Conservation (phyloP, 1,140 invertebrate genomes). For the Octopus sinensis region DNA sequence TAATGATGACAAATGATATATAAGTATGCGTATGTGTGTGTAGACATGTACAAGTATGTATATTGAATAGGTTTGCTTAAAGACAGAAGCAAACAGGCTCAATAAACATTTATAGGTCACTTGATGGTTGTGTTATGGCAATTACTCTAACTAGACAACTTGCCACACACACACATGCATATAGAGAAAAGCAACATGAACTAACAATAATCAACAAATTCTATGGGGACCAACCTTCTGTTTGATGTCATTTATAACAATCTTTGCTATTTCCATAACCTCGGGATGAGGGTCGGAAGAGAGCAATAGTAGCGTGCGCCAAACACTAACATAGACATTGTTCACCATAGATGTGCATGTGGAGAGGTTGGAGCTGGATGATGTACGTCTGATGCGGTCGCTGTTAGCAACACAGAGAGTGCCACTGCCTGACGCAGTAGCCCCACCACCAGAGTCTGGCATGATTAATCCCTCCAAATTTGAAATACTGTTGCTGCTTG, state of each 20-base stretch:
- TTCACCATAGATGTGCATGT: constrained; percentile 28
- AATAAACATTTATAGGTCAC: too few relatives aligned
- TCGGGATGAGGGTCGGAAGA: constrained; percentile 81
- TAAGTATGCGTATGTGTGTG: too few relatives aligned
- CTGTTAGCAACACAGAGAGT: background rate
- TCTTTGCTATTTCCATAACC: constrained; percentile 72
- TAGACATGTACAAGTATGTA: too few relatives aligned
- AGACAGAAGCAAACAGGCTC: too few relatives aligned
- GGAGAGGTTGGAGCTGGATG: constrained; percentile 40
- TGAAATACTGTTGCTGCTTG: constrained; percentile 6
- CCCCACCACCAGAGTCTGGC: background rate
- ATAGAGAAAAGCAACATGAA: too few relatives aligned
- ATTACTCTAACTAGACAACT: too few relatives aligned
- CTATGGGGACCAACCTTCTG: constrained; percentile 64
- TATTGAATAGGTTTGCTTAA: too few relatives aligned
- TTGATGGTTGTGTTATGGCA: too few relatives aligned
- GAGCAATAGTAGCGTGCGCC: constrained; percentile 73
- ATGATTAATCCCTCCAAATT: constrained; percentile 1
- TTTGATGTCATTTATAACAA: constrained; percentile 74
- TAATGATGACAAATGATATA: too few relatives aligned
- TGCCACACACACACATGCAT: too few relatives aligned
- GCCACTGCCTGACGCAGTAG: background rate
- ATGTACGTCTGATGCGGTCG: constrained; percentile 35
- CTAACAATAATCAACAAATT: too few relatives aligned
- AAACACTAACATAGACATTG: constrained; percentile 79